These are phyloP conservation scores for Stylophora pistillata DNA, from an alignment of 64 coral and sea anemone species.

Conservation along the genomic window DNA sequence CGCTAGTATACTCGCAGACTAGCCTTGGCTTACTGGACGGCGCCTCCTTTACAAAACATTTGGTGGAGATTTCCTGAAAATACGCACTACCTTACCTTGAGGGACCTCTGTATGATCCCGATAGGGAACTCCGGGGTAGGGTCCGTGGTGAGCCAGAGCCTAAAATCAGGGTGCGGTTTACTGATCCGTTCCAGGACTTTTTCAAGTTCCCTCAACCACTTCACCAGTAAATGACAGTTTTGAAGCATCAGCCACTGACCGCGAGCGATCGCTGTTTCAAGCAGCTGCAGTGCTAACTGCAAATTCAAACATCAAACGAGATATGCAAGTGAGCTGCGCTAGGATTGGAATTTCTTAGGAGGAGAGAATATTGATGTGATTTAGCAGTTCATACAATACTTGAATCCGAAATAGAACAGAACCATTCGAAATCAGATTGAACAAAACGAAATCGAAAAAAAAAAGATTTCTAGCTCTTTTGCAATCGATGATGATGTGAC, in stretches of 20 bases:
- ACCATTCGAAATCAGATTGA: no score
- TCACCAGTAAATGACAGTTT: conserved; percentile 97
- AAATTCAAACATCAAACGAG: not conserved
- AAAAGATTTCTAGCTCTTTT: no score
- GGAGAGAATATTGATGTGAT: no score
- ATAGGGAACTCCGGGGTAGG: conserved; percentile 98
- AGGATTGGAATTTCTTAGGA: not conserved
- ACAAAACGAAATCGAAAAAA: no score
- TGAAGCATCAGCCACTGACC: conserved; percentile 99
- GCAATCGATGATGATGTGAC: no score
- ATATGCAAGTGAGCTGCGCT: not conserved
- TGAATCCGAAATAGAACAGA: no score
- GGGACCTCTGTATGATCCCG: conserved; percentile 91
- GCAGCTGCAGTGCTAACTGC: conserved; percentile 90
- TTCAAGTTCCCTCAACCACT: conserved; percentile 95
- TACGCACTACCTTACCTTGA: conserved; percentile 66
- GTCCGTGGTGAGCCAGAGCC: conserved; percentile 96
- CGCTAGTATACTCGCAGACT: no score
- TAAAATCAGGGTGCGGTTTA: conserved; percentile 97
- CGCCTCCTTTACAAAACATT: not conserved
- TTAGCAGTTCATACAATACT: no score
- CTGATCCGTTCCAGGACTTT: conserved; percentile 94
- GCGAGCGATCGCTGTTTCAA: conserved; percentile 97
- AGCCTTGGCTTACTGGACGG: no score
- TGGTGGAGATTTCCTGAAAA: not conserved